Base-by-base conservation (phyloP, 1,140 invertebrate genomes). In the Luehdorfia chinensis region DNA sequence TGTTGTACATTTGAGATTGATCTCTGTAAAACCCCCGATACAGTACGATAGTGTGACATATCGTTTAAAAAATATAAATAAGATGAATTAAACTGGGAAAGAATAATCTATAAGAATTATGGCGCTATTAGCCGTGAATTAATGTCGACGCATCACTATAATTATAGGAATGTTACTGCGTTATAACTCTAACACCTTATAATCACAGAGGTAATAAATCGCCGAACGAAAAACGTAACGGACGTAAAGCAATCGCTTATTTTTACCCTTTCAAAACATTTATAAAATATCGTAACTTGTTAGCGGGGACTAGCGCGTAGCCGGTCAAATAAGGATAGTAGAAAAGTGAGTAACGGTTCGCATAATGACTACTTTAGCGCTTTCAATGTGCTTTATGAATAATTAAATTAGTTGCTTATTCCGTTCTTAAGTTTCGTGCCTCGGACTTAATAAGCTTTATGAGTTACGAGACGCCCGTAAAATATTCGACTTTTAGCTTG, bases 371-470 rank as follows among this genome's bases (percentile, higher is more conserved):
- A 71, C 79, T 75, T 84, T 85, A 81, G 78, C 81, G 77, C 75
- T 75, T 81, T 67, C 74, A 84, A 85, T 85, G 75, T 85, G 77
- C 81, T 85, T 81, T 85, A 83, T 85, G 81, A 83, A 85, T 85
- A 85, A 85, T 80, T 74, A 85, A 85, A 85, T 85, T 85, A 85
- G 81, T 76, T 83, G 75, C 75, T 85, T 75, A 79, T 80, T 79
- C 68, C 81, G 75, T 81, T 83, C 72, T 79, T 72, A 68, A 84
- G 72, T 73, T 78, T 71, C 74, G 73, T 75, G 71, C 65, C 70
- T 64, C 58, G 61, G 63, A 75, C 66, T 79, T 85, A 85, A 83
- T 85, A 79, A 77, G 71, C 55, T 71, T 76, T 72, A 67, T 75
- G 69, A 79, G 66, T 78, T 79, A 75, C 59, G 65, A 67, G 52